Percentiles rank a stretch among this genome's conserved stretches.
Conservation (phyloP, 2,797 vertebrate species). For the Acrocephalus scirpaceus region DNA sequence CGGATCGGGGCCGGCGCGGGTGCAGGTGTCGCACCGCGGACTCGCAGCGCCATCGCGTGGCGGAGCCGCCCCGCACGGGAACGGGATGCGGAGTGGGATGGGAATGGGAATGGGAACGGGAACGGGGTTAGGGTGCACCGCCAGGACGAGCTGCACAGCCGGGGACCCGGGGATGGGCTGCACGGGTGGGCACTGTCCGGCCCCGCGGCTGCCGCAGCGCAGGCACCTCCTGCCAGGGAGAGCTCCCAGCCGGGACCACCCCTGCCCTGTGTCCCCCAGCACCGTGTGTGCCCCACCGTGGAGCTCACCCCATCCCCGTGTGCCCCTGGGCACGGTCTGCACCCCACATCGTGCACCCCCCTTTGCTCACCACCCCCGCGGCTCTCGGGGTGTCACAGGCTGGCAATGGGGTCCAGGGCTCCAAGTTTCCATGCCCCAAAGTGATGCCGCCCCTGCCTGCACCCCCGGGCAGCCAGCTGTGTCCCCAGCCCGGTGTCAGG, state of each 20-base stretch:
- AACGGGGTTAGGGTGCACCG: background rate
- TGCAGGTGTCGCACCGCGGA: background rate
- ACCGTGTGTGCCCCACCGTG: fast-evolving
- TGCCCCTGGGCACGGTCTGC: background rate
- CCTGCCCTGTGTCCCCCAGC: background rate
- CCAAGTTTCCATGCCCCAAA: fast-evolving
- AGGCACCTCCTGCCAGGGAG: too few species aligned
- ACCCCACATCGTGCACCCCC: background rate
- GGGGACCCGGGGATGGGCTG: background rate
- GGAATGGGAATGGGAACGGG: background rate
- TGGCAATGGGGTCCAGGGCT: fast-evolving
- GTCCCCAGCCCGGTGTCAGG: fast-evolving
- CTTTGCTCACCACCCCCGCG: fast-evolving
- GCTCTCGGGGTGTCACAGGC: background rate
- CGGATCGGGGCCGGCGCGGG: background rate
- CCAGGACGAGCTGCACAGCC: background rate
- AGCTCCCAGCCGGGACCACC: background rate
- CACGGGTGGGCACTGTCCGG: background rate
- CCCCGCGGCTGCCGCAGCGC: background rate
- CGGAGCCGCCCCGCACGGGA: background rate
- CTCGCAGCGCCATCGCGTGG: background rate
- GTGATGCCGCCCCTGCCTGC: background rate
- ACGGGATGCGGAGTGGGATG: background rate
- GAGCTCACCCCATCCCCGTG: background rate
- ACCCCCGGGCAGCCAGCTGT: background rate